These are phyloP conservation scores for Electrona antarctica DNA, from an alignment of 2,113 vertebrate genomes.

Conservation along the genomic window DNA sequence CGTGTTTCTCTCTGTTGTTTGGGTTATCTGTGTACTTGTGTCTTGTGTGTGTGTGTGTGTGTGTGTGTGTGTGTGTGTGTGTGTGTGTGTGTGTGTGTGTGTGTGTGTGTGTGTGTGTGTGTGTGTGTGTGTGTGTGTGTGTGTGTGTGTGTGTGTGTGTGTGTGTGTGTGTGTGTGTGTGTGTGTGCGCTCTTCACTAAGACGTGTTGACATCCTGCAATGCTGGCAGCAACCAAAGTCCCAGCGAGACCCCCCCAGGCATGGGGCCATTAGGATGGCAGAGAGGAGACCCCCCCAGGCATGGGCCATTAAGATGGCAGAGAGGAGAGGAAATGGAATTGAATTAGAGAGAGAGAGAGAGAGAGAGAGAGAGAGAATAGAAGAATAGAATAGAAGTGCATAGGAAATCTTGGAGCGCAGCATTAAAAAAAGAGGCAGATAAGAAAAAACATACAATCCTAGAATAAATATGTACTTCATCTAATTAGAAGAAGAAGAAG, in stretches of 20 bases:
- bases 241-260: background rate
- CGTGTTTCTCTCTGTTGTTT: no score
- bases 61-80: background rate
- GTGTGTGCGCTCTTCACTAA: background rate
- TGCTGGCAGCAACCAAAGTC: slow-evolving; percentile 4
- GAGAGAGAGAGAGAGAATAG: background rate
- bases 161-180: no score
- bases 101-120: no score
- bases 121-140: background rate
- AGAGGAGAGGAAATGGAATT: background rate
- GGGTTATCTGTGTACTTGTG: background rate
- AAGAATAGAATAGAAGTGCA: background rate
- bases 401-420: no score
- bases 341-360: background rate
- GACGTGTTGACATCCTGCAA: slow-evolving; percentile 12
- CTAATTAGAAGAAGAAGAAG: no score
- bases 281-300: slow-evolving; percentile 1
- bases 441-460: no score
- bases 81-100: no score
- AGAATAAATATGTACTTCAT: no score
- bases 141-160: background rate
- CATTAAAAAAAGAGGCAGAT: no score
- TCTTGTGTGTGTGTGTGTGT: background rate
- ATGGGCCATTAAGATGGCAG: slow-evolving; percentile 2
- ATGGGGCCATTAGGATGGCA: slow-evolving; percentile 1